Evolutionary conservation across 2,888 invertebrate species (phyloP), one percentile per base, ranked within the genome.

Genomic region (Mystacides longicornis): DNA sequence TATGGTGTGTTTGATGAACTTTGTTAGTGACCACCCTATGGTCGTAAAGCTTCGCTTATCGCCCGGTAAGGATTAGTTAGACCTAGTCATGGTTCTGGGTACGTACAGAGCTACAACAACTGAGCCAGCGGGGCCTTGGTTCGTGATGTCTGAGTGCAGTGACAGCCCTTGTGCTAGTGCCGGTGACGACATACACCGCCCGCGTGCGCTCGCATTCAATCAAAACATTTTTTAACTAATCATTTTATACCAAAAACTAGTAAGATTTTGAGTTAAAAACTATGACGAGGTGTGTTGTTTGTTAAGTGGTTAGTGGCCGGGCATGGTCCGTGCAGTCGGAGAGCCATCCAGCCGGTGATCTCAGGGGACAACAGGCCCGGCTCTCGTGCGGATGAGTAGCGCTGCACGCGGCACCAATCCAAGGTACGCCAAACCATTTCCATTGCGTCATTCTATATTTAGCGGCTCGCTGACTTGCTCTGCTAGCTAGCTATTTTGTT

Each of bases 371-470:
- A 3, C 37, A 37, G 37, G 37, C n/a, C 37, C 37, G 37, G 37
- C 14, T 37, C 37, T 37, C 14, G 16, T 37, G 4, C 37, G 37
- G 37, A 37, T 37, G 37, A 14, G 3, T 37, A 20, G 47, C 45
- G 18, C 20, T 60, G 60, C 60, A 55, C 60, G 53, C 60, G 60
- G 60, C 60, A 55, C 60, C 49, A 54, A 45, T 11, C 45, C 20
- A 21, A 54, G 49, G 52, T 52, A 54, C 54, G 51, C 45, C 45
- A 45, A 45, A 45, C 45, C 21, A 45, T 46, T n/a, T 49, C 37
- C 49, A 37, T 59, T 59, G 55, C 59, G 59, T 57, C 59, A 59
- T 57, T 55, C 59, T 59, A 59, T 49, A 59, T 59, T 54, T 59
- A 59, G 55, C 51, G 43, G 42, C 50, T 45, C 20, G 20, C 45